Evolutionary conservation across 2,888 invertebrate genomes (phyloP).

Genomic region (Adineta ricciae): DNA sequence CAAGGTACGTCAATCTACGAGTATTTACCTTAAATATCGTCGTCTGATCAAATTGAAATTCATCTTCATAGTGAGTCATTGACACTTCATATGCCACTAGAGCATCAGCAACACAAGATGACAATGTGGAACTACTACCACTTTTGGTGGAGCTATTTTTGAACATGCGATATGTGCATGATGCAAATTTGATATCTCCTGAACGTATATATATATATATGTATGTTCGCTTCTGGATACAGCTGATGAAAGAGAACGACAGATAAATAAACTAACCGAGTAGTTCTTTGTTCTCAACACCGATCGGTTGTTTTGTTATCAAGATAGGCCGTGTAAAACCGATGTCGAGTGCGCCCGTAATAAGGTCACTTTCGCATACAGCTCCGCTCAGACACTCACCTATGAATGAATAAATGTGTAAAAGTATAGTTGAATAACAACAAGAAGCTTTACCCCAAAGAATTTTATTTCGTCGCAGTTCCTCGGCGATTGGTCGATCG

Average conservation of each 20-base stretch:
- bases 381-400: constrained; percentile 40
- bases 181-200: constrained; percentile 43
- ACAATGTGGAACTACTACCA: too few species aligned
- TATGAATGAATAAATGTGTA: too few species aligned
- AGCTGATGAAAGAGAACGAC: too few species aligned
- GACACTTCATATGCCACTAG: background rate
- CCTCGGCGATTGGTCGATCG: constrained; percentile 35
- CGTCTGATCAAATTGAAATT: background rate
- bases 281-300: constrained; percentile 39
- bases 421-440: too few species aligned
- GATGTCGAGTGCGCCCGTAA: constrained; percentile 38
- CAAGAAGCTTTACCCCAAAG: constrained; percentile 47
- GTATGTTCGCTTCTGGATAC: too few species aligned
- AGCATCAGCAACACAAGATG: too few species aligned
- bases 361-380: constrained; percentile 41
- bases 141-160: constrained; percentile 35
- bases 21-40: background rate
- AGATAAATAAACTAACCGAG: too few species aligned
- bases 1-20: too few species aligned
- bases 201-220: background rate
- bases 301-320: constrained; percentile 38
- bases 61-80: background rate
- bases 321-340: constrained; percentile 42
- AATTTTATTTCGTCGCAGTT: constrained; percentile 40
- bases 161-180: constrained; percentile 43